Evolutionary conservation across 1,140 invertebrate species (phyloP).

Genomic region (Diorhabda sublineata): DNA sequence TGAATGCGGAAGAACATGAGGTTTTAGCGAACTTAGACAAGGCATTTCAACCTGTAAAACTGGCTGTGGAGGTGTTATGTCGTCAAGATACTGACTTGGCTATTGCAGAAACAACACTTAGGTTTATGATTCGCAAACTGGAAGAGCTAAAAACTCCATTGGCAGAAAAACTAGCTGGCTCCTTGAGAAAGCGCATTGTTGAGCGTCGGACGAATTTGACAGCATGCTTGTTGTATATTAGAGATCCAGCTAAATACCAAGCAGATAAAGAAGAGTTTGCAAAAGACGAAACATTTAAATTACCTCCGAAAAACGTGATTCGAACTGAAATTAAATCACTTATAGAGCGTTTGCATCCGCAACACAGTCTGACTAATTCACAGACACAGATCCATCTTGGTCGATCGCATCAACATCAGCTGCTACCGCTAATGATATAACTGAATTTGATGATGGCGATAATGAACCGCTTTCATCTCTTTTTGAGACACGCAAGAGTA

Average conservation of each 20-base stretch:
- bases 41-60: slow-evolving; percentile 16
- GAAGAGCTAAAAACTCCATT: slow-evolving; percentile 18
- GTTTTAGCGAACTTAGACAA: slow-evolving; percentile 16
- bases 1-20: slow-evolving; percentile 10
- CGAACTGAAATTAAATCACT: too few species aligned
- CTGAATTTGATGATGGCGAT: too few species aligned
- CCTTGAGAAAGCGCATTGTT: slow-evolving; percentile 13
- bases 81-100: slow-evolving; percentile 10
- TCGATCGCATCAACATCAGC: too few species aligned
- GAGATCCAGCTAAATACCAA: slow-evolving; percentile 9
- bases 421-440: too few species aligned
- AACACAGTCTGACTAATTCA: neutral
- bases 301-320: neutral
- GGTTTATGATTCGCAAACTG: slow-evolving; percentile 19
- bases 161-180: neutral
- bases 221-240: slow-evolving; percentile 11
- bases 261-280: neutral
- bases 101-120: slow-evolving; percentile 13
- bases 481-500: too few species aligned
- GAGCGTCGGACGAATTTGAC: slow-evolving; percentile 12
- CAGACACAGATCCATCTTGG: neutral
- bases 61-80: slow-evolving; percentile 15
- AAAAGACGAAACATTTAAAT: slow-evolving; percentile 14
- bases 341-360: neutral
- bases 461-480: too few species aligned